These are phyloP conservation scores for Neocrepidodera transversa DNA, from an alignment of 2,888 invertebrate species.

Conservation along the genomic window DNA sequence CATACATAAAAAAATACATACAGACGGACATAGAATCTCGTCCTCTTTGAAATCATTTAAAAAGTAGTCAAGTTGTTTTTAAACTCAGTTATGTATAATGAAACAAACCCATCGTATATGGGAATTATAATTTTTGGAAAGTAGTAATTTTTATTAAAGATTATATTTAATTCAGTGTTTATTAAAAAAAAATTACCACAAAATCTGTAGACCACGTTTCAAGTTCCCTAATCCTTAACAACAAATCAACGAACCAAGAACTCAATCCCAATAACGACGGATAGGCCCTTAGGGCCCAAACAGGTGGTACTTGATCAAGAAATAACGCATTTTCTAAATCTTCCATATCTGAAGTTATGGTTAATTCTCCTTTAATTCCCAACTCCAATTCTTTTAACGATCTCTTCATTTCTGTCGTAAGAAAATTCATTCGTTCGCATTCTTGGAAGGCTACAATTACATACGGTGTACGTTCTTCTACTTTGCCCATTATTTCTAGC, in stretches of 20 bases:
- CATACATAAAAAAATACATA: no score
- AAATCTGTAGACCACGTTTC: constrained; percentile 97
- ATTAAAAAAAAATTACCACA: constrained; percentile 73
- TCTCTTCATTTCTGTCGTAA: constrained; percentile 89
- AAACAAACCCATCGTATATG: no score
- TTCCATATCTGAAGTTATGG: constrained; percentile 97
- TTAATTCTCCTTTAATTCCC: constrained; percentile 94
- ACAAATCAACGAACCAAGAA: constrained; percentile 92
- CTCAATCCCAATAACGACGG: constrained; percentile 88
- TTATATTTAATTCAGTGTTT: no score
- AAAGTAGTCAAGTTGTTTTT: no score
- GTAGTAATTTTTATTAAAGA: no score
- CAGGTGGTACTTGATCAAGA: constrained; percentile 89
- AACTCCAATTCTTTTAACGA: constrained; percentile 91
- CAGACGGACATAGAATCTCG: no score
- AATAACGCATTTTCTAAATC: constrained; percentile 91
- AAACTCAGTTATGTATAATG: no score
- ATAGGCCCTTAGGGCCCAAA: constrained; percentile 89
- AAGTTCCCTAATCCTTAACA: constrained; percentile 83
- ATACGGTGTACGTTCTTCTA: constrained; percentile 94
- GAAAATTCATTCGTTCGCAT: constrained; percentile 93
- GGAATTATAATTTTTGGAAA: no score
- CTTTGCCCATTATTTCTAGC: constrained; percentile 92
- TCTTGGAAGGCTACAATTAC: constrained; percentile 96
- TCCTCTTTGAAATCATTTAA: no score